Conservation (phyloP, 2,888 invertebrate genomes). For the Adineta ricciae region DNA sequence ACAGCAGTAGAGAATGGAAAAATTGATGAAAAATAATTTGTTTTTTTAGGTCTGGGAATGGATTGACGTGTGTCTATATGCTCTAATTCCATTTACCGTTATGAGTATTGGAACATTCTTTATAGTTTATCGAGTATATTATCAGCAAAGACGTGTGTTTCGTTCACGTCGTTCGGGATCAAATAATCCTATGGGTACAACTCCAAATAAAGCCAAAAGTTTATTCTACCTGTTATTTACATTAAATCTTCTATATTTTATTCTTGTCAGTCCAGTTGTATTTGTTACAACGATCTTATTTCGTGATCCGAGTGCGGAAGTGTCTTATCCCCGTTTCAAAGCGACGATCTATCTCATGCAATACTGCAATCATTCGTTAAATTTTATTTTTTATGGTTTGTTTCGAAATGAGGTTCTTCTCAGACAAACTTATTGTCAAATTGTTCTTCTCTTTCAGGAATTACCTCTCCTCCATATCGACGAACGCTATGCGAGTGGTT, state of each 20-base stretch:
- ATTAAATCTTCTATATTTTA: constrained; percentile 28
- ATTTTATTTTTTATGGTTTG: constrained; percentile 31
- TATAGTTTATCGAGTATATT: constrained; percentile 26
- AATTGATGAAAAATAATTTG: background rate
- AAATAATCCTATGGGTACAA: background rate
- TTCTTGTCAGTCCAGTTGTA: constrained; percentile 28
- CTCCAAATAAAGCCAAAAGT: constrained; percentile 29
- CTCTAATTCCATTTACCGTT: constrained; percentile 26
- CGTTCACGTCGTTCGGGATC: background rate
- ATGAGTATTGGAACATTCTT: constrained; percentile 32
- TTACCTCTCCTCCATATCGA: background rate
- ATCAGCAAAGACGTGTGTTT: background rate
- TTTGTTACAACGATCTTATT: constrained; percentile 20
- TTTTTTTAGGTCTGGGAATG: constrained; percentile 21
- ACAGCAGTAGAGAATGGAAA: background rate
- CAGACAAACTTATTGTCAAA: too few species aligned
- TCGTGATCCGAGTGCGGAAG: background rate
- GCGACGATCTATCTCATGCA: constrained; percentile 28
- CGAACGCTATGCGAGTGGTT: constrained; percentile 3
- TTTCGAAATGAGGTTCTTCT: background rate
- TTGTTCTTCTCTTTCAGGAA: background rate
- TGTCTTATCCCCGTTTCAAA: background rate
- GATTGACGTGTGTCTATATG: constrained; percentile 29
- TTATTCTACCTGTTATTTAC: constrained; percentile 31
- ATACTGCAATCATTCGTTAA: constrained; percentile 34